These are phyloP conservation scores for Heteromurus nitidus DNA, from an alignment of 2,888 invertebrate genomes.

Conservation along the genomic window DNA sequence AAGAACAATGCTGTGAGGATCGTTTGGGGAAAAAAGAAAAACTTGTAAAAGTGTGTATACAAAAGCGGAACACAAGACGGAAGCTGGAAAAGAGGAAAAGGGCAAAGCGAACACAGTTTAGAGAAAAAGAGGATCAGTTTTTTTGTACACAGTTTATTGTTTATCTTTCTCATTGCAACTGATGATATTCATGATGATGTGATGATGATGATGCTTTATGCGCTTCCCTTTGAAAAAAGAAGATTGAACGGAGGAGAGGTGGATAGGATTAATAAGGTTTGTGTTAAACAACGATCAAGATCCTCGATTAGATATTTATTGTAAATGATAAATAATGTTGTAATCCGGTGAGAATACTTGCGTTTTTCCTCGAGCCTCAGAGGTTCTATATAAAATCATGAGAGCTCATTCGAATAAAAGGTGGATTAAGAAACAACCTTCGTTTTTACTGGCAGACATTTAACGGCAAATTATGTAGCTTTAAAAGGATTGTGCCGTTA, in stretches of 20 bases:
- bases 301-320: no score
- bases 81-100: neutral
- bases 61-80: neutral
- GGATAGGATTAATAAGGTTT: no score
- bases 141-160: slow-evolving; percentile 36
- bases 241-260: slow-evolving; percentile 5
- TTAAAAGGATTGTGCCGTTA: no score
- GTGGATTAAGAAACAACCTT: no score
- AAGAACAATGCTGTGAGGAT: slow-evolving; percentile 47
- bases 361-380: no score
- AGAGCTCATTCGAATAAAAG: no score
- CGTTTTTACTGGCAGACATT: no score
- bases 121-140: neutral
- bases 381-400: no score
- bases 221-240: no score
- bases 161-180: slow-evolving; percentile 47
- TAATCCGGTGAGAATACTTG: slow-evolving; percentile 33
- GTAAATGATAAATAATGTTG: slow-evolving; percentile 22
- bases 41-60: slow-evolving; percentile 14
- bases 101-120: neutral
- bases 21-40: slow-evolving; percentile 17
- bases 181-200: neutral
- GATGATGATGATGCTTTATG: slow-evolving; percentile 1
- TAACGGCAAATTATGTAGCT: no score
- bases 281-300: no score